These are phyloP conservation scores for Corythaixoides concolor DNA, from an alignment of 2,113 vertebrate species.

Conservation along the genomic window DNA sequence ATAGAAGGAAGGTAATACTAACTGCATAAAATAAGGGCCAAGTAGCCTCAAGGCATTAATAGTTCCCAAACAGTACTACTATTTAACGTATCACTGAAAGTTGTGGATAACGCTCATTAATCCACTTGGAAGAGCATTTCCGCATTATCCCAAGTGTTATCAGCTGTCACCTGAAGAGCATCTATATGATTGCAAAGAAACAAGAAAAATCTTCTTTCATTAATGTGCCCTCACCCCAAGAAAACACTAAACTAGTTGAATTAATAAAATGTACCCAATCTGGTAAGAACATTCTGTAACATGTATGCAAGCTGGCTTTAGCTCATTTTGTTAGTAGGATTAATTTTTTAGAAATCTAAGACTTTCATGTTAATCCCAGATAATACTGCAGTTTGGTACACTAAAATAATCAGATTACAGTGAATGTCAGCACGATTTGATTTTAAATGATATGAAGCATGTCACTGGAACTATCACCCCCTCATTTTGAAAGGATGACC, in stretches of 20 bases:
- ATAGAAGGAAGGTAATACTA: neutral
- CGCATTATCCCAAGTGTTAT: neutral
- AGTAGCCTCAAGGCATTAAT: neutral
- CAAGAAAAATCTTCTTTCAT: neutral
- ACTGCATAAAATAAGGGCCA: neutral
- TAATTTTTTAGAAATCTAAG: slow-evolving; percentile 32
- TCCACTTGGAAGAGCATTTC: neutral
- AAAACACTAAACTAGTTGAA: neutral
- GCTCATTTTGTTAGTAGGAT: slow-evolving; percentile 13
- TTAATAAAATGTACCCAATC: neutral
- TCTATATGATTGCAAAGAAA: neutral
- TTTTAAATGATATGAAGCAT: neutral
- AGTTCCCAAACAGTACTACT: neutral
- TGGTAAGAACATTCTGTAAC: neutral
- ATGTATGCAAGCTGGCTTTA: neutral
- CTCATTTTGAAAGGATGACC: neutral
- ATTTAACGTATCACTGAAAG: neutral
- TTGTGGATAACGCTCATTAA: neutral
- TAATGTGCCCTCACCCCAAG: neutral
- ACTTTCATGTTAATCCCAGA: slow-evolving; percentile 23
- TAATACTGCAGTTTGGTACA: slow-evolving; percentile 1
- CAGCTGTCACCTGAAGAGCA: neutral
- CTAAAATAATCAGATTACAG: slow-evolving; percentile 35
- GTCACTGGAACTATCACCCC: neutral
- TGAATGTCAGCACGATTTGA: neutral